Percentiles rank a stretch among this genome's conserved stretches.
These are phyloP conservation scores for Nannoperca obscura DNA, from an alignment of 2,797 vertebrate species.

Conservation along the genomic window DNA sequence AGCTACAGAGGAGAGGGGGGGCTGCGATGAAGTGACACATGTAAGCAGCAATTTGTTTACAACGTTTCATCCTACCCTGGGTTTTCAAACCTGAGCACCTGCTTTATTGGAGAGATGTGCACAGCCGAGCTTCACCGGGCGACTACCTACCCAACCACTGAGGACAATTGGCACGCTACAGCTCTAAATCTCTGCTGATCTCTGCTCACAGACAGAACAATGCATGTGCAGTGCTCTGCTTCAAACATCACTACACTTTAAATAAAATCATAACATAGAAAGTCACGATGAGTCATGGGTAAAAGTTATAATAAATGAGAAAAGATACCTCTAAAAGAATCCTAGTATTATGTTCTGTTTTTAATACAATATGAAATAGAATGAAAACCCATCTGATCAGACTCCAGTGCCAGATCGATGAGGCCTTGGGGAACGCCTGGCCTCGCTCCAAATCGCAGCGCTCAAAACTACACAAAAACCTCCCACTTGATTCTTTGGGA, in stretches of 20 bases:
- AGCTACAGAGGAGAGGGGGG: background rate
- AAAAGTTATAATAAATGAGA: slow-evolving; percentile 25
- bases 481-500: slow-evolving; percentile 40
- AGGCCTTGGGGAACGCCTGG: slow-evolving; percentile 42
- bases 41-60: slow-evolving; percentile 51
- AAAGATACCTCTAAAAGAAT: slow-evolving; percentile 26
- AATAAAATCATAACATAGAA: slow-evolving; percentile 30
- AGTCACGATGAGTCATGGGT: slow-evolving; percentile 18
- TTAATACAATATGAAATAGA: slow-evolving; percentile 56
- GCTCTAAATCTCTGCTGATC: slow-evolving; percentile 46
- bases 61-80: slow-evolving; percentile 36
- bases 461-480: slow-evolving; percentile 47
- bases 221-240: background rate
- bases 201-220: slow-evolving; percentile 17
- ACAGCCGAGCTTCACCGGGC: slow-evolving; percentile 19
- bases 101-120: slow-evolving; percentile 45
- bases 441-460: slow-evolving; percentile 42
- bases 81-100: slow-evolving; percentile 43
- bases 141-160: slow-evolving; percentile 16
- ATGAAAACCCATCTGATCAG: slow-evolving; percentile 56
- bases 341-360: slow-evolving; percentile 26
- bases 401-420: slow-evolving; percentile 55
- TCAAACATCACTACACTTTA: slow-evolving; percentile 26
- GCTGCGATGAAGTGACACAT: background rate
- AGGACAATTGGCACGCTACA: slow-evolving; percentile 26